phyloP scores from a whole-genome alignment of 2,797 vertebrate genomes.

The Harpagifer antarcticus region DNA sequence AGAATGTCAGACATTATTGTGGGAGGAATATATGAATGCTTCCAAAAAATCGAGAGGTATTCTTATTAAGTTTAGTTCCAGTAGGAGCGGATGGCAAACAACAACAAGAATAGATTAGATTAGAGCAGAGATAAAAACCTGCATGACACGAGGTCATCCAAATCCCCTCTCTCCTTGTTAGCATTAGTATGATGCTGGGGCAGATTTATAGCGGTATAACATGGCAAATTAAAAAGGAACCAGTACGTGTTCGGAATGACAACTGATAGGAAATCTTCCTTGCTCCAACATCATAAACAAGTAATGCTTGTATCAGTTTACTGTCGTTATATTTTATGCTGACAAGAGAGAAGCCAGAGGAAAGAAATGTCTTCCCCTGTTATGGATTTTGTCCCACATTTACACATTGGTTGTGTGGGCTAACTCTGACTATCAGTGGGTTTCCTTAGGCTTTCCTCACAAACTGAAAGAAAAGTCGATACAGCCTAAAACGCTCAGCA shows the following conservation, averaged over 20 bases:
- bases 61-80: slow-evolving; percentile 39
- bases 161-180: slow-evolving; percentile 62
- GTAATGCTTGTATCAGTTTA: slow-evolving; percentile 77
- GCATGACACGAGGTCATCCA: slow-evolving; percentile 50
- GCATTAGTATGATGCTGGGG: slow-evolving; percentile 62
- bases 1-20: slow-evolving; percentile 32
- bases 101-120: slow-evolving; percentile 57
- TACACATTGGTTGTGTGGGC: slow-evolving; percentile 49
- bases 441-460: slow-evolving; percentile 65
- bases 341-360: slow-evolving; percentile 67
- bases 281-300: slow-evolving; percentile 75
- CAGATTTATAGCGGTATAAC: slow-evolving; percentile 75
- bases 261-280: slow-evolving; percentile 41
- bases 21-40: slow-evolving; percentile 44
- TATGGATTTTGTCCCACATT: slow-evolving; percentile 70
- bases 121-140: slow-evolving; percentile 48
- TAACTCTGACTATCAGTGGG: slow-evolving; percentile 51
- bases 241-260: slow-evolving; percentile 71
- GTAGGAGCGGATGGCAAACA: slow-evolving; percentile 45
- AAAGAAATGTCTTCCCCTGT: slow-evolving; percentile 51
- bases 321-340: slow-evolving; percentile 73
- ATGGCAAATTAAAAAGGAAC: slow-evolving; percentile 71
- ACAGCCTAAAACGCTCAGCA: slow-evolving; percentile 66
- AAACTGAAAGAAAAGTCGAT: slow-evolving; percentile 71
- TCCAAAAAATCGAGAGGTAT: slow-evolving; percentile 12